Evolutionary conservation across 2,113 vertebrate genomes (phyloP), one percentile per base, ranked within the genome.

Genomic region (Paracanthobrama guichenoti): DNA sequence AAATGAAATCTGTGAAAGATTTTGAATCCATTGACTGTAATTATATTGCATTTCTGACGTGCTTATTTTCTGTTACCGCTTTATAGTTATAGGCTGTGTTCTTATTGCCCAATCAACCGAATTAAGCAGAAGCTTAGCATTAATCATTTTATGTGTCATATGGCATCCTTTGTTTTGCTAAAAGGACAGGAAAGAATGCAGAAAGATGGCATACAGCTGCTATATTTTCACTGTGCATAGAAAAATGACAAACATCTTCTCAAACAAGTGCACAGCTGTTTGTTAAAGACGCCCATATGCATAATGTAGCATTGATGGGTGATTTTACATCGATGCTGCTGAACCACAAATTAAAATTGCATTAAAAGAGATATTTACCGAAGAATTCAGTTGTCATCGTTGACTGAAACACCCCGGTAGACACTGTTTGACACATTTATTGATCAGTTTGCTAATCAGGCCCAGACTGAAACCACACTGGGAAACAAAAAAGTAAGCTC

Each of bases 381-480:
- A 79, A 48, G 78, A 39, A 26, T 79, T 64, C 39, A 46, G n/a
- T 46, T 79, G 77, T 64, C 77, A 28, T 48, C 20, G 39, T 64
- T 78, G 77, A 64, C 39, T 64, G 77, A 46, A 44, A 64, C 42
- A 20, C 39, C 59, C 12, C 7, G 7, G 59, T 14, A 14, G 77
- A 31, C 57, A 62, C 57, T 13, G 55, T 62, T 79, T 79, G 77
- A 79, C 77, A 79, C 22, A 48, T 64, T 44, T 64, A 79, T 79
- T 64, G 77, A 79, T 64, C 77, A 79, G 24, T 79, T 79, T 79
- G 24, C 22, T 78, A 78, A 78, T 78, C 35, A 59, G 31, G 35
- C 53, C 50, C 31, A 64, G 55, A 26, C 31, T 62, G 39, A 79
- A 79, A 46, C 42, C 78, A 66, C 78, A 80, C 22, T 66, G 78